Evolutionary conservation across 2,797 vertebrate species (phyloP).

Genomic region (Pelochelys cantorii): DNA sequence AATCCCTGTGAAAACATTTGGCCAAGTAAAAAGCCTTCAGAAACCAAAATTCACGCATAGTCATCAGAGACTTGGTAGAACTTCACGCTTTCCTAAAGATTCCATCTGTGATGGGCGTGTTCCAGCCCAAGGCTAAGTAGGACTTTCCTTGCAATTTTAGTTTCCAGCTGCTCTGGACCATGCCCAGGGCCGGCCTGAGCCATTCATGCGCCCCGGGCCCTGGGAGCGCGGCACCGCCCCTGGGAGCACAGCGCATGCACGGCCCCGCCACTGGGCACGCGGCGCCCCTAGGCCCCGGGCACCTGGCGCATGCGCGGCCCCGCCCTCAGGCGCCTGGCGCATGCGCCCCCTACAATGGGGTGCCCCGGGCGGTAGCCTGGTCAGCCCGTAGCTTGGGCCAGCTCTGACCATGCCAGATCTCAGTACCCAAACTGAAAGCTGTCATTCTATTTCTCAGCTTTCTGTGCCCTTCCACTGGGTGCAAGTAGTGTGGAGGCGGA

Average conservation of each 20-base stretch:
- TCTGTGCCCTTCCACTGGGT: rapidly evolving
- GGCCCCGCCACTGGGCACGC: too few species aligned
- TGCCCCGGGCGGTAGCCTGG: too few species aligned
- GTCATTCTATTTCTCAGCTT: rapidly evolving
- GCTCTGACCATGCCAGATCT: background rate
- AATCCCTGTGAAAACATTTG: background rate
- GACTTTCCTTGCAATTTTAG: background rate
- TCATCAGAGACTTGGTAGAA: background rate
- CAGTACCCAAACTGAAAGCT: background rate
- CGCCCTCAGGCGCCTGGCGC: too few species aligned
- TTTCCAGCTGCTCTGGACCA: background rate
- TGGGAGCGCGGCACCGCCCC: too few species aligned
- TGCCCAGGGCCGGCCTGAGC: too few species aligned
- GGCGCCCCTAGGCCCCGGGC: too few species aligned
- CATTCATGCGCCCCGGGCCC: too few species aligned
- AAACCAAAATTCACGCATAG: background rate
- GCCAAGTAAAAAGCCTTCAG: rapidly evolving
- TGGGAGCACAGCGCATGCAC: too few species aligned
- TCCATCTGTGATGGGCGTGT: background rate
- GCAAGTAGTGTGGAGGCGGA: background rate
- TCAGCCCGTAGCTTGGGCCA: too few species aligned
- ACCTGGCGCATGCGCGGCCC: too few species aligned
- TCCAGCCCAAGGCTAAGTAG: background rate
- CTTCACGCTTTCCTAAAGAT: background rate
- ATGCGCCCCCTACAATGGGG: too few species aligned